Conservation (phyloP, 2,113 vertebrate species). For the Anhinga rufa region DNA sequence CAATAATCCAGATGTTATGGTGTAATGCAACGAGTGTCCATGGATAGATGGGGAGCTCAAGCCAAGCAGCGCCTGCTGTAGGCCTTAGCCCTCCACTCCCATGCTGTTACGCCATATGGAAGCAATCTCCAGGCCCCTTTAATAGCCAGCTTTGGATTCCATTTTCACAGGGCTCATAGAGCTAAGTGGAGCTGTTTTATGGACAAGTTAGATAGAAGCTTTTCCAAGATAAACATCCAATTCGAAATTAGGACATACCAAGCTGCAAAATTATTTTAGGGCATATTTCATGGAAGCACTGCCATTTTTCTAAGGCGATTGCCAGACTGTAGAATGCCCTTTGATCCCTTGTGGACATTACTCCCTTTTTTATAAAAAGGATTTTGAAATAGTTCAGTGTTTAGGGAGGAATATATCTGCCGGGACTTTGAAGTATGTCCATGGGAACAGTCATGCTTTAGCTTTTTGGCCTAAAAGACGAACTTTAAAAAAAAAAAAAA, state of each 20-base stretch:
- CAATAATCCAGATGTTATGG: constrained; percentile 99
- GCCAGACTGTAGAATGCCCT: constrained; percentile 87
- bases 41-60: constrained; percentile 83
- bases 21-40: constrained; percentile 94
- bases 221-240: constrained; percentile 99
- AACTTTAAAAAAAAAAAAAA: background rate
- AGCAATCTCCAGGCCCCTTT: constrained; percentile 93
- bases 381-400: constrained; percentile 76
- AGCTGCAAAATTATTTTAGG: constrained; percentile 83
- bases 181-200: constrained; percentile 98
- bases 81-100: constrained; percentile 85
- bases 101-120: constrained; percentile 99
- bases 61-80: constrained; percentile 88
- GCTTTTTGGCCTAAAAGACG: constrained; percentile 64
- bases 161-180: constrained; percentile 94
- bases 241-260: constrained; percentile 81
- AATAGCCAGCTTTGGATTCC: constrained; percentile 94
- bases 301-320: constrained; percentile 88
- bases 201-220: constrained; percentile 96
- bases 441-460: constrained; percentile 70
- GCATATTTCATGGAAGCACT: constrained; percentile 91
- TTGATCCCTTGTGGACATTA: constrained; percentile 86
- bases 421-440: constrained; percentile 77
- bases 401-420: constrained; percentile 76
- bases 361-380: constrained; percentile 77